Percentiles rank a stretch among this genome's conserved stretches.
Evolutionary conservation across 2,113 vertebrate genomes (phyloP).

Genomic region (Beaufortia kweichowensis): DNA sequence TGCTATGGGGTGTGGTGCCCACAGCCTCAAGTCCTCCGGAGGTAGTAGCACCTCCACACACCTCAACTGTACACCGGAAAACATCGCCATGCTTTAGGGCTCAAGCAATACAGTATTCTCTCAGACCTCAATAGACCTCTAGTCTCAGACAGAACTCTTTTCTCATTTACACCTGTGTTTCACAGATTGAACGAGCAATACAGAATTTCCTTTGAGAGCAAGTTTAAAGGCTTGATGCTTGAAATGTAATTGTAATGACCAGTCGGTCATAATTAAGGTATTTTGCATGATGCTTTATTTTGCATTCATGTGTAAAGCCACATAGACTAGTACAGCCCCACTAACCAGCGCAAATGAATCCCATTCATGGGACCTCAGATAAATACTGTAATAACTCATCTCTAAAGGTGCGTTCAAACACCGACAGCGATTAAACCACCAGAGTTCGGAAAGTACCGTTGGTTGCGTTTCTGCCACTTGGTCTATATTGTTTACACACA

Average conservation of each 20-base stretch:
- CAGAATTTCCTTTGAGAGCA: background rate
- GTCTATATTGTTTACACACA: no score
- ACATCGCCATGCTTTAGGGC: constrained; percentile 83
- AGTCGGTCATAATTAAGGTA: background rate
- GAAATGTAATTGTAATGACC: background rate
- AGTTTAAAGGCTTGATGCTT: background rate
- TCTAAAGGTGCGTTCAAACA: constrained; percentile 1
- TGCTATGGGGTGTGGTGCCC: constrained; percentile 66
- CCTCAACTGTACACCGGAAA: constrained; percentile 87
- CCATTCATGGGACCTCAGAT: background rate
- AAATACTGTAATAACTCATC: constrained; percentile 15
- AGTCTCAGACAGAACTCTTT: background rate
- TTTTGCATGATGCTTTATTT: constrained; percentile 1
- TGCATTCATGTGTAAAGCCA: background rate
- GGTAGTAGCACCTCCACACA: constrained; percentile 86
- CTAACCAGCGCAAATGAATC: background rate
- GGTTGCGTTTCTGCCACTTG: no score
- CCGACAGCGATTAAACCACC: background rate
- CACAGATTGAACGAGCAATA: constrained; percentile 11
- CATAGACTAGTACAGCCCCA: background rate
- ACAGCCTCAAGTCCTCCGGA: constrained; percentile 83
- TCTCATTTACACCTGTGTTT: background rate
- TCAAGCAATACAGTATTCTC: background rate
- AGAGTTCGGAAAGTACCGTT: no score
- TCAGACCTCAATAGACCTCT: constrained; percentile 5